phyloP scores from a whole-genome alignment of 1,140 invertebrate genomes.

The Atta cephalotes region DNA sequence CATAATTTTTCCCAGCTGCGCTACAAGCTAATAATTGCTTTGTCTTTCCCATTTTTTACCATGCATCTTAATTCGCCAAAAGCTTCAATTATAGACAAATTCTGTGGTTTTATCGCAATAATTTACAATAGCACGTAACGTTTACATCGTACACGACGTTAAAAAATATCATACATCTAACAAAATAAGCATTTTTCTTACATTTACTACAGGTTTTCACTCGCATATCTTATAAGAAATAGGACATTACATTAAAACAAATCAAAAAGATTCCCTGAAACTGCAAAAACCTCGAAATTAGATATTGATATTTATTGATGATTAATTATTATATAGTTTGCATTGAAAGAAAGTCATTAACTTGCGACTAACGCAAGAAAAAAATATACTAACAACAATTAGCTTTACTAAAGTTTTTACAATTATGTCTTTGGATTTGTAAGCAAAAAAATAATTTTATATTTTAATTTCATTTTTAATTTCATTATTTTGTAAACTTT shows the following conservation, averaged over 20 bases:
- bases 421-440: not conserved
- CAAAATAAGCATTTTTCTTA: conserved; percentile 46
- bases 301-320: not conserved
- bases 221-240: conserved; percentile 4
- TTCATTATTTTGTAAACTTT: not conserved
- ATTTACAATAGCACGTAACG: conserved; percentile 26
- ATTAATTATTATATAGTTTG: conserved; percentile 9
- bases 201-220: conserved; percentile 5
- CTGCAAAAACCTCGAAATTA: not conserved
- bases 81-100: not conserved
- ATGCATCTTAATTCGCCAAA: not conserved
- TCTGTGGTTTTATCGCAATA: not conserved
- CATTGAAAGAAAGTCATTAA: conserved; percentile 16
- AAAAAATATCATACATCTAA: conserved; percentile 40
- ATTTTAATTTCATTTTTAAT: too few relatives aligned
- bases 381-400: not conserved
- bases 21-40: conserved; percentile 14
- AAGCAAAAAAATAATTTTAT: conserved; percentile 6
- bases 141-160: conserved; percentile 15
- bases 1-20: not conserved
- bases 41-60: not conserved
- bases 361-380: not conserved
- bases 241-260: conserved; percentile 1
- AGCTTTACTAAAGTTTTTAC: conserved; percentile 10
- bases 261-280: not conserved